Evolutionary conservation across 2,797 vertebrate species (phyloP).

Genomic region (Pogoniulus pusillus): DNA sequence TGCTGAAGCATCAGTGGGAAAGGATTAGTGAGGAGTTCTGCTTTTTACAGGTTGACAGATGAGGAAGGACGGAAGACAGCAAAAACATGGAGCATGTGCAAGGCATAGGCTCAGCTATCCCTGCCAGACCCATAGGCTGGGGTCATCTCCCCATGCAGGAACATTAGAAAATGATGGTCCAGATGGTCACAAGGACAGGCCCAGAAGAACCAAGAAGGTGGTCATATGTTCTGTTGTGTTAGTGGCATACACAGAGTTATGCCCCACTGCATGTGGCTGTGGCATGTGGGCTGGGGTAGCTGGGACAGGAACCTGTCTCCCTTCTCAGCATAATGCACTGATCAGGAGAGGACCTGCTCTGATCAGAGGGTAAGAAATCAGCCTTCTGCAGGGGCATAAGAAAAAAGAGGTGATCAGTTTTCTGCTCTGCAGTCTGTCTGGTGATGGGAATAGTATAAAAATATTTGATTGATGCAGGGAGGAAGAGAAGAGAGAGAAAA

Average conservation of each 20-base stretch:
- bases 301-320: not conserved
- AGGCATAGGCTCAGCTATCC: not conserved
- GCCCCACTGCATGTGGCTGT: rapidly evolving
- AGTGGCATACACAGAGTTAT: not conserved
- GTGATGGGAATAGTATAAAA: not conserved
- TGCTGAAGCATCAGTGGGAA: not conserved
- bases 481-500: not conserved
- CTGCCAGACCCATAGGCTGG: not conserved
- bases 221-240: not conserved
- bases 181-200: not conserved
- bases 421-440: not conserved
- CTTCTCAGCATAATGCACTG: rapidly evolving
- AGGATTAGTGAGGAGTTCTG: not conserved
- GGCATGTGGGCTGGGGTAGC: not conserved
- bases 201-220: not conserved
- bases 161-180: not conserved
- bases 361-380: not conserved
- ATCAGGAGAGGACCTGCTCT: not conserved
- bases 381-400: not conserved
- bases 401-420: not conserved
- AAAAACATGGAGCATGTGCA: not conserved
- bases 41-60: not conserved
- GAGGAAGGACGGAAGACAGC: not conserved
- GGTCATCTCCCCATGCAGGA: not conserved
- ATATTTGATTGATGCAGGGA: not conserved